These are phyloP conservation scores for Seriola rivoliana DNA, from an alignment of 2,113 vertebrate genomes.

Conservation along the genomic window DNA sequence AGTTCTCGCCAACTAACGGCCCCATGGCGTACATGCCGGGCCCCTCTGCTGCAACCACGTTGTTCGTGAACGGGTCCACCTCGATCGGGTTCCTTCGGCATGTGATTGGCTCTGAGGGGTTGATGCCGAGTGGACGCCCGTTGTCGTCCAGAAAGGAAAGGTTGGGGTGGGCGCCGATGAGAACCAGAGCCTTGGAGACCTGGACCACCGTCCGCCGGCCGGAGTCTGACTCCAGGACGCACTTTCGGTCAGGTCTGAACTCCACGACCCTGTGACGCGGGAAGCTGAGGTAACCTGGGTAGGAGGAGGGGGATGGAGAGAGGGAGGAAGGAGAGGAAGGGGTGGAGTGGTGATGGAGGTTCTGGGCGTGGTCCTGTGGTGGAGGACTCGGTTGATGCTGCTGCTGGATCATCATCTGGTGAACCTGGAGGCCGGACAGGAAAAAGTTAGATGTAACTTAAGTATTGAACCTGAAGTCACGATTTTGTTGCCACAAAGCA, in stretches of 20 bases:
- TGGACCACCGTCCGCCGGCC: constrained; percentile 75
- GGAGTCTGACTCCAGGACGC: constrained; percentile 77
- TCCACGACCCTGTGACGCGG: constrained; percentile 77
- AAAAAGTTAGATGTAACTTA: neutral
- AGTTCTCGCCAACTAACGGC: constrained; percentile 87
- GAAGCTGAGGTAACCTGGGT: constrained; percentile 85
- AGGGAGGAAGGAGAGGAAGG: neutral
- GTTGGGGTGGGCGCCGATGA: constrained; percentile 86
- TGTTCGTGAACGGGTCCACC: constrained; percentile 83
- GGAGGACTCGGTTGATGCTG: constrained; percentile 61
- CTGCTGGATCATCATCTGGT: constrained; percentile 89
- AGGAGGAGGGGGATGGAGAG: constrained; percentile 63
- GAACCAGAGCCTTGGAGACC: constrained; percentile 84
- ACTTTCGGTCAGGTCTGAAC: constrained; percentile 82
- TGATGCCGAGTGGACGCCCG: constrained; percentile 65
- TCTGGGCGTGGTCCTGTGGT: neutral
- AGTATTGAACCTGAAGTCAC: neutral
- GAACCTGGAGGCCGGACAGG: constrained; percentile 63
- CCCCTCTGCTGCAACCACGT: constrained; percentile 67
- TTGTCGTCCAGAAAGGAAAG: constrained; percentile 81
- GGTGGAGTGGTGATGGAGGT: neutral
- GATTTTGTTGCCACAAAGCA: too few species aligned
- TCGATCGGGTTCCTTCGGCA: constrained; percentile 86
- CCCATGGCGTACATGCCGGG: constrained; percentile 86
- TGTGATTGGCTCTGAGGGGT: constrained; percentile 72